Evolutionary conservation across 2,113 vertebrate species (phyloP).

Genomic region (Mirza zaza): DNA sequence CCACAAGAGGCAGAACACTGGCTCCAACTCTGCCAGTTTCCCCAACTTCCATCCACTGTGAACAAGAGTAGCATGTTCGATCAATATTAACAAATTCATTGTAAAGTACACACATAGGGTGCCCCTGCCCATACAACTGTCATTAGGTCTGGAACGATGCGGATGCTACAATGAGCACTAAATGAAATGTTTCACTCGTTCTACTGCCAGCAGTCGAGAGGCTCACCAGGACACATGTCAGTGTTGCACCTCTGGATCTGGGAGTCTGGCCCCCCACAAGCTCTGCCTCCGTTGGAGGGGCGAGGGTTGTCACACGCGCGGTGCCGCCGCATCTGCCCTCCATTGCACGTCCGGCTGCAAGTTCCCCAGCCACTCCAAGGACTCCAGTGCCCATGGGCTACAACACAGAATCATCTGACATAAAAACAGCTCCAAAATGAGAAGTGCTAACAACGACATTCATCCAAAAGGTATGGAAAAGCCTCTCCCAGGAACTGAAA

Average conservation of each 20-base stretch:
- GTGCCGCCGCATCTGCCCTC: slow-evolving; percentile 92
- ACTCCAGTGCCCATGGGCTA: slow-evolving; percentile 95
- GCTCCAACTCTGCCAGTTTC: slow-evolving; percentile 93
- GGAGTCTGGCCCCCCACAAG: slow-evolving; percentile 91
- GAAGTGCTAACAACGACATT: not conserved
- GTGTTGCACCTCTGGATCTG: slow-evolving; percentile 92
- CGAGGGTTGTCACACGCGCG: slow-evolving; percentile 93
- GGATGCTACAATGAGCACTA: not conserved
- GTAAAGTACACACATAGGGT: not conserved
- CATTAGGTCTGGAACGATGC: not conserved
- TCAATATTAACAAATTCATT: not conserved
- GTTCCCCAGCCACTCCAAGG: slow-evolving; percentile 94
- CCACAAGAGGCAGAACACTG: slow-evolving; percentile 93
- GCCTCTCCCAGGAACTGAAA: not conserved
- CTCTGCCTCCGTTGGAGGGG: slow-evolving; percentile 91
- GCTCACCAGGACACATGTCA: slow-evolving; percentile 89
- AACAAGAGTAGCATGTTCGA: not conserved
- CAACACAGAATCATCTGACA: not conserved
- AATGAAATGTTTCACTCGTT: not conserved
- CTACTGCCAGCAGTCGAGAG: not conserved
- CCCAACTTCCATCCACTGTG: slow-evolving; percentile 95
- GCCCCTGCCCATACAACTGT: not conserved
- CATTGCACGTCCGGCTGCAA: slow-evolving; percentile 93
- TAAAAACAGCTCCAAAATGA: not conserved
- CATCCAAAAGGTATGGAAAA: not conserved